phyloP scores from a whole-genome alignment of 2,113 vertebrate genomes.

The Toxostoma redivivum region DNA sequence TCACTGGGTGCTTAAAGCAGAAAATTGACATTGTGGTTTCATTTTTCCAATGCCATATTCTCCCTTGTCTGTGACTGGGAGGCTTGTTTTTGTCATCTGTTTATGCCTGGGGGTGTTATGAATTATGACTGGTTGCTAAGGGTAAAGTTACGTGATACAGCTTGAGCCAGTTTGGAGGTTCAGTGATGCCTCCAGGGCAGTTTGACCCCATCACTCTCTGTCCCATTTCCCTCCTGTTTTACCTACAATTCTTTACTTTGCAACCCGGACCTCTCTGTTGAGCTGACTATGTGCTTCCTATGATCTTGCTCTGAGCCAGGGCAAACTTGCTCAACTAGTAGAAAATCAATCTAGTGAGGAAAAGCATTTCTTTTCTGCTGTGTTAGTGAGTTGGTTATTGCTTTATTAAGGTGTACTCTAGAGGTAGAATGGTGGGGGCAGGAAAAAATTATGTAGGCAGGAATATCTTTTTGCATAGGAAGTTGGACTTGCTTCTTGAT shows the following conservation, averaged over 20 bases:
- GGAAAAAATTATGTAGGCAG: not conserved
- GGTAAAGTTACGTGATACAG: fast-evolving
- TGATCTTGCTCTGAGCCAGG: not conserved
- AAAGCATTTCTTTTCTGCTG: not conserved
- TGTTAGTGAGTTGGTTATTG: not conserved
- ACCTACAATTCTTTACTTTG: not conserved
- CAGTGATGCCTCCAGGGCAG: not conserved
- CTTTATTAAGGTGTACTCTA: not conserved
- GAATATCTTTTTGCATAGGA: not conserved
- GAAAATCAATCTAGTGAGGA: not conserved
- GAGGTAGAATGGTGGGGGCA: not conserved
- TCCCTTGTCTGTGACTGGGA: not conserved
- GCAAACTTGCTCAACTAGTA: not conserved
- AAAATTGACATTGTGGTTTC: not conserved
- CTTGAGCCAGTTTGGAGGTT: not conserved
- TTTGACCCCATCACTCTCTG: not conserved
- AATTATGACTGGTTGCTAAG: not conserved
- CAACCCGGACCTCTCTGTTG: not conserved
- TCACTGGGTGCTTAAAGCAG: not conserved
- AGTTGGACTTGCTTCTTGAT: not conserved
- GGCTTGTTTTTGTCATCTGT: not conserved
- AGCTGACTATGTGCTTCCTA: not conserved
- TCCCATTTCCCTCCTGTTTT: not conserved
- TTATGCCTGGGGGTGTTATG: not conserved
- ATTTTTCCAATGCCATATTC: not conserved